Evolutionary conservation across 2,113 vertebrate genomes (phyloP), one percentile per base, ranked within the genome.

Genomic region (Stegastes partitus): DNA sequence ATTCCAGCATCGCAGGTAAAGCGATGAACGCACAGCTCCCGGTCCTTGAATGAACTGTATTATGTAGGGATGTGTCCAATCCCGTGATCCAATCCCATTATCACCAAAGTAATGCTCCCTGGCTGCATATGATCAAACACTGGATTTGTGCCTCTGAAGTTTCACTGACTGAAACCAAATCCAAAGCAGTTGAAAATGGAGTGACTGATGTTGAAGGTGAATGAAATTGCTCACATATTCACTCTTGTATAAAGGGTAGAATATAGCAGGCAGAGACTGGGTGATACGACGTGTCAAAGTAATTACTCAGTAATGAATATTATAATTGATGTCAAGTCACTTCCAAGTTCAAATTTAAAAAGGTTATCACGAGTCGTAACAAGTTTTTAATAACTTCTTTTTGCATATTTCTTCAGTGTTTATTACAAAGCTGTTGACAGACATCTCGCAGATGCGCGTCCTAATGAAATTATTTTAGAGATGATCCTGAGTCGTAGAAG

Each of bases 51-150:
- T 55, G 25, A 67, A 69, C 45, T 62, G 67, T 6, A 51, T 69
- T 76, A 21, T 80, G 56, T 22, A 11, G 39, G 54, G 58, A 82
- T 50, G 54, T 67, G 77, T 85, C 75, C 63, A 66, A 77, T 84
- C 82, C 71, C 65, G 26, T 53, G 69, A 72, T 84, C 80, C 86
- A 62, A 77, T 85, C 73, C 74, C 55, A 88, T 90, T 77, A 88
- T 86, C 73, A 56, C 68, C 74, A 77, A 68, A 85, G 75, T 80
- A 72, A 83, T 42, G 54, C 51, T 62, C 61, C 54, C 68, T 26
- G 69, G 67, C 71, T 65, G 78, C 83, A 67, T 47, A 31, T 56
- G 74, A 88, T 92, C 81, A 89, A 87, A 90, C 78, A 47, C 66
- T 25, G 81, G 76, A 55, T 83, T 74, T 74, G 55, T 28, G 73